phyloP scores from a whole-genome alignment of 2,113 vertebrate species.

The Apodemus sylvaticus region DNA sequence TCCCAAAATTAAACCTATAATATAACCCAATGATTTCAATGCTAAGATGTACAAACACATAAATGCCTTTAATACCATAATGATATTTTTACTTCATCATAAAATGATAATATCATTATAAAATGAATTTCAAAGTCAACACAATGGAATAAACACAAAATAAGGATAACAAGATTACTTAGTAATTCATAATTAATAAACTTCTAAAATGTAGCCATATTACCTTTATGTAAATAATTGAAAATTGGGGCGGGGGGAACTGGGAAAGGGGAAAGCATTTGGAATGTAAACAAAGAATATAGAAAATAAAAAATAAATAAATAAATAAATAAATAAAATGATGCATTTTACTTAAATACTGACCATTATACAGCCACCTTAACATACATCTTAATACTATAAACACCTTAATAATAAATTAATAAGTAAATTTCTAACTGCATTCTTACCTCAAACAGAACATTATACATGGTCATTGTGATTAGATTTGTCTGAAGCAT shows the following conservation, averaged over 20 bases:
- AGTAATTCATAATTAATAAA: slow-evolving; percentile 36
- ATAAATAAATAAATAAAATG: slow-evolving; percentile 39
- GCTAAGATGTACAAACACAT: neutral
- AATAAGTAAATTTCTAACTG: slow-evolving; percentile 74
- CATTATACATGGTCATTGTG: slow-evolving; percentile 97
- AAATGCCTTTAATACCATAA: slow-evolving; percentile 35
- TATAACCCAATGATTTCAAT: neutral
- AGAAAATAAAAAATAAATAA: too few relatives aligned
- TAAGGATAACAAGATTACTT: neutral
- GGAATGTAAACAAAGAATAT: too few relatives aligned
- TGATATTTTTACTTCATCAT: slow-evolving; percentile 48
- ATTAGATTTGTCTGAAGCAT: slow-evolving; percentile 94
- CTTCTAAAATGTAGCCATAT: neutral
- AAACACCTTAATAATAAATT: slow-evolving; percentile 76
- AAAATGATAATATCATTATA: slow-evolving; percentile 22
- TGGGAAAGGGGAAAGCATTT: too few relatives aligned
- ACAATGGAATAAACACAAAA: slow-evolving; percentile 6
- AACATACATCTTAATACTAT: slow-evolving; percentile 28
- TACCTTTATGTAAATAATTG: slow-evolving; percentile 31
- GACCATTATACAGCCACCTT: slow-evolving; percentile 74
- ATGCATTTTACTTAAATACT: slow-evolving; percentile 66
- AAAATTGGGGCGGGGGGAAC: too few relatives aligned
- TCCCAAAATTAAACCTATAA: neutral
- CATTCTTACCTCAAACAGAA: slow-evolving; percentile 94
- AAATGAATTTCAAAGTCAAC: slow-evolving; percentile 39